Evolutionary conservation across 2,888 invertebrate genomes (phyloP).

Genomic region (Crocallis elinguaria): DNA sequence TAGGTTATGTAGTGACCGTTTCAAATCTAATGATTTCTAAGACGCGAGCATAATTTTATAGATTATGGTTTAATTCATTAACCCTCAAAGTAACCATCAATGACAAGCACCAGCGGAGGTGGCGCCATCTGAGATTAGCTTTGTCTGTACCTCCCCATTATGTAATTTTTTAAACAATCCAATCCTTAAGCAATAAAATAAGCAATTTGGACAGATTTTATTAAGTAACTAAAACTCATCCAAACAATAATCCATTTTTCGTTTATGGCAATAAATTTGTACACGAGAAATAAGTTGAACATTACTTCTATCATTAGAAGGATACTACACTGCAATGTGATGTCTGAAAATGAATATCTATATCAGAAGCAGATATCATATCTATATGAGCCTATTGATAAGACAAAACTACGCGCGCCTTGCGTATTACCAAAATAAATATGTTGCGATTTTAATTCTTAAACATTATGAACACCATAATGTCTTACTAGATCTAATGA

Average conservation of each 20-base stretch:
- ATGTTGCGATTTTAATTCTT: slow-evolving; percentile 47
- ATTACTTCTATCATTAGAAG: slow-evolving; percentile 32
- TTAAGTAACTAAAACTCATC: slow-evolving; percentile 57
- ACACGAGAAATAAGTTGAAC: slow-evolving; percentile 27
- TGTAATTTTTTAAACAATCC: slow-evolving; percentile 24
- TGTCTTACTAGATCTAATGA: slow-evolving; percentile 4
- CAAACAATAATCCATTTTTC: slow-evolving; percentile 22
- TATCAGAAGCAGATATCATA: slow-evolving; percentile 69
- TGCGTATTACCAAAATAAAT: slow-evolving; percentile 56
- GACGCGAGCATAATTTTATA: too few species aligned
- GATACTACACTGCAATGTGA: slow-evolving; percentile 52
- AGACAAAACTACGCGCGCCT: slow-evolving; percentile 52
- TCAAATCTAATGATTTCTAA: too few species aligned
- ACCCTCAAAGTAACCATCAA: too few species aligned
- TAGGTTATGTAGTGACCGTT: too few species aligned
- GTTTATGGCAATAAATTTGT: slow-evolving; percentile 58
- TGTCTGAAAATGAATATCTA: slow-evolving; percentile 56
- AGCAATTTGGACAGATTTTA: slow-evolving; percentile 58
- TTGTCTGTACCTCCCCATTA: too few species aligned
- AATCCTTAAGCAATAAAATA: slow-evolving; percentile 16
- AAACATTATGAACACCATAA: slow-evolving; percentile 29
- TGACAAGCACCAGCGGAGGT: too few species aligned
- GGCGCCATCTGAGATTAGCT: too few species aligned
- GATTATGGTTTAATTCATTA: too few species aligned
- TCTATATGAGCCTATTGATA: slow-evolving; percentile 61